Evolutionary conservation across 1,140 invertebrate species (phyloP).

Genomic region (Lycorma delicatula): DNA sequence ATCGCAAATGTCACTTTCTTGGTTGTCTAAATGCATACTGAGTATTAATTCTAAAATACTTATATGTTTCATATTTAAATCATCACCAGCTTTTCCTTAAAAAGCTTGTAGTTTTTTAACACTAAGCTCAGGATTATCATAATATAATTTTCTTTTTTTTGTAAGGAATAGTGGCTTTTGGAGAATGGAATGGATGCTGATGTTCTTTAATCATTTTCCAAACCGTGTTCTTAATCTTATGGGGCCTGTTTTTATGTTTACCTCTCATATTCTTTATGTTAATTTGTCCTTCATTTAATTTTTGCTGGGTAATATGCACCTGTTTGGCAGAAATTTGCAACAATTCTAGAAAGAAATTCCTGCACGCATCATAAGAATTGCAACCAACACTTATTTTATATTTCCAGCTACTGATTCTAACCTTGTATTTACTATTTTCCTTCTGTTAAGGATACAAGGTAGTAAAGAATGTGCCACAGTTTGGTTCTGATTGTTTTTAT

Average conservation of each 20-base stretch:
- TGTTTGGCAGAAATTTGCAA: conserved; percentile 8
- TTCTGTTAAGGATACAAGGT: too few relatives aligned
- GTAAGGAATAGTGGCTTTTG: conserved; percentile 5
- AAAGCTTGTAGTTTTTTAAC: conserved; percentile 9
- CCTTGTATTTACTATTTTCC: not conserved
- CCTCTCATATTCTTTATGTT: conserved; percentile 6
- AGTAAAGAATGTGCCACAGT: too few relatives aligned
- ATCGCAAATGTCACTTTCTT: conserved; percentile 14
- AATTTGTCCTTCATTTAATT: conserved; percentile 5
- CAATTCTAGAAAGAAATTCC: not conserved
- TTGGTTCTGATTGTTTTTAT: too few relatives aligned
- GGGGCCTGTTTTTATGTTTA: conserved; percentile 7
- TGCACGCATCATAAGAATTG: conserved; percentile 1
- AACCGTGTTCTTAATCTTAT: not conserved
- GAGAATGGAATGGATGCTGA: conserved; percentile 7
- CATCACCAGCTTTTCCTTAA: conserved; percentile 3
- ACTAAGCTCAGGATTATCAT: not conserved
- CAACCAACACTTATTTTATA: not conserved
- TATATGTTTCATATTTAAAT: not conserved
- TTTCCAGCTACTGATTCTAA: conserved; percentile 1
- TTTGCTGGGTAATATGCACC: conserved; percentile 6
- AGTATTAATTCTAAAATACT: conserved; percentile 8
- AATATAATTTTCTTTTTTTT: not conserved
- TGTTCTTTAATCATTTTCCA: conserved; percentile 12
- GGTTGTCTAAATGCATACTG: too few relatives aligned